Percentiles rank a stretch among this genome's conserved stretches.
Evolutionary conservation across 1,140 invertebrate species (phyloP).

Genomic region (Zaprionus camerounensis): DNA sequence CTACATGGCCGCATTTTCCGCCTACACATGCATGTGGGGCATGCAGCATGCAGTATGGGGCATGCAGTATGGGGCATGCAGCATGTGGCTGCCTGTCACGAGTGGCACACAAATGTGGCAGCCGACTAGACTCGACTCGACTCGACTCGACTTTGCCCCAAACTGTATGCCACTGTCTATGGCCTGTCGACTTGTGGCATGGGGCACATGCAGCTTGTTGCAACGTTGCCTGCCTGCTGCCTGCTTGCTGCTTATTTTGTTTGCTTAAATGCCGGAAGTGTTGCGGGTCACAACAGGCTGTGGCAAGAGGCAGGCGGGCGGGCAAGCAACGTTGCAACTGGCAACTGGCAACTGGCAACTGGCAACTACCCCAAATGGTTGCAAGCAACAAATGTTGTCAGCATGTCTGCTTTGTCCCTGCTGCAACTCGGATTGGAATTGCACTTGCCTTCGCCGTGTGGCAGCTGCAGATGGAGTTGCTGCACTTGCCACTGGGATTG

Average conservation of each 20-base stretch:
- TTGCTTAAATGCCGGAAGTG: slow-evolving; percentile 82
- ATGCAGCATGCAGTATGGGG: slow-evolving; percentile 11
- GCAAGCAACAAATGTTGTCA: slow-evolving; percentile 63
- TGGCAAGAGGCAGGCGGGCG: not conserved
- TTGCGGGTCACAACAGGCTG: slow-evolving; percentile 56
- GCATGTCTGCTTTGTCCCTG: slow-evolving; percentile 15
- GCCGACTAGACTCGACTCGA: slow-evolving; percentile 6
- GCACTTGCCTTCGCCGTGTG: not conserved
- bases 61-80: slow-evolving; percentile 36
- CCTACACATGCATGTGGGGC: slow-evolving; percentile 58
- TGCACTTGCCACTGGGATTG: slow-evolving; percentile 1
- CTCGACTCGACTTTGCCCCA: slow-evolving; percentile 13
- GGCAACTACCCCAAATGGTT: slow-evolving; percentile 29
- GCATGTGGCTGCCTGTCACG: slow-evolving; percentile 39
- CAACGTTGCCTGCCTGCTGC: slow-evolving; percentile 14
- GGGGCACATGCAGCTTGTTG: slow-evolving; percentile 20
- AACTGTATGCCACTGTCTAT: slow-evolving; percentile 16
- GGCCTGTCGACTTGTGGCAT: slow-evolving; percentile 1
- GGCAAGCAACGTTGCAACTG: not conserved
- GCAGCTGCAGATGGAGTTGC: not conserved
- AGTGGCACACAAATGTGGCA: slow-evolving; percentile 63
- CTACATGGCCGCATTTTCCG: slow-evolving; percentile 78
- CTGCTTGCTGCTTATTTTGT: slow-evolving; percentile 66
- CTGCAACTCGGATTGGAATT: not conserved
- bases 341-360: slow-evolving; percentile 31